Evolutionary conservation across 2,113 vertebrate species (phyloP), one percentile per base, ranked within the genome.

Genomic region (Fulica atra): DNA sequence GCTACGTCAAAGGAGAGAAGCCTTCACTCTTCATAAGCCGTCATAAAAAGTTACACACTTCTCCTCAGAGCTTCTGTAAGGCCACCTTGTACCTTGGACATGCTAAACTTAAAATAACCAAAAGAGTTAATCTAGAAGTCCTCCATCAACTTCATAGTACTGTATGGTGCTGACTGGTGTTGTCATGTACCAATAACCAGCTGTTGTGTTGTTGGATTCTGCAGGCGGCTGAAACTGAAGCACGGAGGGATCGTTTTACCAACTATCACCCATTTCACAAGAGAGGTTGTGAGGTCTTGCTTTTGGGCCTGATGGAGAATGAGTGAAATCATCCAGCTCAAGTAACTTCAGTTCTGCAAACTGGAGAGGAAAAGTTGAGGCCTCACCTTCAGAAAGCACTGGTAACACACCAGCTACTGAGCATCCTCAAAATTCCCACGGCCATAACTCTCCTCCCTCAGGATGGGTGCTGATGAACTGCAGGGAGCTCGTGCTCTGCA

Each of bases 171-270:
- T 80, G n/a, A 31, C 54, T 33, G 7, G 18, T 26, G 38, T 0
- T 63, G 53, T 61, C 81, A 56, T 4, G 54, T 4, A 82, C 77
- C 59, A 72, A 66, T 8, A 51, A 92, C 79, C 42, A 89, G 87
- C 87, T 90, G 60, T 16, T 3, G 5, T 9, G 35, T 13, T 68
- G 29, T 53, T 68, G 63, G 11, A 9, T 35, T 87, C 78, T 74
- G 80, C 82, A 96, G 83, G 66, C 72, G 85, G 80, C 66, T 87
- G 77, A 81, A 94, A 82, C 38, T 65, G 28, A 94, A 95, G 53
- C 17, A 86, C 33, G 69, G 51, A n/a, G 51, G 38, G 60, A 81
- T 93, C 11, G 0, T 84, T 95, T 95, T 60, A 91, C 68, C 26
- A 83, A 24, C 56, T 72, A 60, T 86, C 56, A 81, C 3, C 61